Evolutionary conservation across 1,140 invertebrate species (phyloP).

Genomic region (Scaptomyza pallida): DNA sequence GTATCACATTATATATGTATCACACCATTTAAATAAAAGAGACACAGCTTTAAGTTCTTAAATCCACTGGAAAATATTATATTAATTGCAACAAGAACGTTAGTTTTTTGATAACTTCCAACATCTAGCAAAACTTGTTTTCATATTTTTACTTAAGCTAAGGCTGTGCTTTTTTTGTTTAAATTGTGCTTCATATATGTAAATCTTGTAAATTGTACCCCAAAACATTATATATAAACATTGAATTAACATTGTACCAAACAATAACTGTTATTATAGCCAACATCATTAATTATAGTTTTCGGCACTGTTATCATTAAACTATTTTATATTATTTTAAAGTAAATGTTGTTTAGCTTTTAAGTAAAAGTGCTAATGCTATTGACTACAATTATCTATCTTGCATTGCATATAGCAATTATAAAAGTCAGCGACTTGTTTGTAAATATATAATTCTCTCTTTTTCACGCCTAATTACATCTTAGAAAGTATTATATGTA

Average conservation of each 20-base stretch:
- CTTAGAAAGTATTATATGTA: slow-evolving; percentile 10
- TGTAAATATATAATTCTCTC: slow-evolving; percentile 26
- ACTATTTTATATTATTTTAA: slow-evolving; percentile 38
- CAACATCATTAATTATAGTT: slow-evolving; percentile 68
- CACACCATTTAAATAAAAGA: no score
- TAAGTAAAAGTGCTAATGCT: slow-evolving; percentile 67
- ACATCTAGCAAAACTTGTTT: no score
- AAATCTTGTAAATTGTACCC: no score
- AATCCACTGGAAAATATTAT: no score
- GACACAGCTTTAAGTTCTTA: no score
- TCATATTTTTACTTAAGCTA: no score
- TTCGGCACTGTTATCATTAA: slow-evolving; percentile 59
- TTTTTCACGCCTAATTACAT: no score
- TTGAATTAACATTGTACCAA: slow-evolving; percentile 47
- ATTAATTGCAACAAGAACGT: no score
- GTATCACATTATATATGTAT: slow-evolving; percentile 47
- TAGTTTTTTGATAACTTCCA: no score
- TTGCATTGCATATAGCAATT: slow-evolving; percentile 51
- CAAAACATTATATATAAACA: no score
- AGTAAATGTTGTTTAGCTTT: slow-evolving; percentile 35
- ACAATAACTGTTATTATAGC: slow-evolving; percentile 72
- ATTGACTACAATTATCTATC: slow-evolving; percentile 59
- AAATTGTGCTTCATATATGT: no score
- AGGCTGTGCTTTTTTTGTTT: no score
- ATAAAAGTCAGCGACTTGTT: slow-evolving; percentile 56